Base-by-base conservation (phyloP, 2,113 vertebrate genomes). In the Corythornis cristatus region DNA sequence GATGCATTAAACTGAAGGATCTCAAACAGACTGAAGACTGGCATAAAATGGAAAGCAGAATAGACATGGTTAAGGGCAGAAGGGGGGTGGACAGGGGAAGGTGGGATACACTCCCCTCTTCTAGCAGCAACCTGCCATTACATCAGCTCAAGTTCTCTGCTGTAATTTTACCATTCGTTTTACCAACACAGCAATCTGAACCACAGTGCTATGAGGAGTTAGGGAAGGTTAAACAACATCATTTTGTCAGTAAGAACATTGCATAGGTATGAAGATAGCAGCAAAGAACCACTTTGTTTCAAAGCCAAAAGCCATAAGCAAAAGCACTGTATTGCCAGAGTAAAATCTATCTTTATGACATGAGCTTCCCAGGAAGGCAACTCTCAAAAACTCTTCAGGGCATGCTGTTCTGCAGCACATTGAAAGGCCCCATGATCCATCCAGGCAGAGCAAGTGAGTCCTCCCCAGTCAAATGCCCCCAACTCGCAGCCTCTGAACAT, bases 401-500 rank as follows among this genome's bases (percentile, higher is more conserved):
- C 31, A 7, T 7, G 45, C 29, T 72, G 33, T 7, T 37, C 35
- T 26, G 13, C 15, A 73, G 72, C 46, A 56, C 14, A 16, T 40
- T 22, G 15, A 60, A 48, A 88, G 51, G 46, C 21, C 58, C 40
- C 8, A 5, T 13, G 23, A 65, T 16, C 25, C 33, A 54, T 22
- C 19, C 20, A 48, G 29, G 29, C 21, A 61, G 53, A 61, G 51
- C 53, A 88, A 40, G 10, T 53, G 54, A 45, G 70, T 33, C 28
- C 56, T 57, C 14, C 83, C 51, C 13, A 6, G 33, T 42, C 21
- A 72, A n/a, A 1, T 26, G 37, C 14, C 25, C 37, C 51, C 2
- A 0, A 11, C 31, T 35, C 5, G 0, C 82, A 62, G 62, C 12
- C 42, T 50, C 35, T 1, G 0, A 11, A 35, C 8, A 4, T 11